Evolutionary conservation across 2,113 vertebrate genomes (phyloP).

Genomic region (Hippoglossus stenolepis): DNA sequence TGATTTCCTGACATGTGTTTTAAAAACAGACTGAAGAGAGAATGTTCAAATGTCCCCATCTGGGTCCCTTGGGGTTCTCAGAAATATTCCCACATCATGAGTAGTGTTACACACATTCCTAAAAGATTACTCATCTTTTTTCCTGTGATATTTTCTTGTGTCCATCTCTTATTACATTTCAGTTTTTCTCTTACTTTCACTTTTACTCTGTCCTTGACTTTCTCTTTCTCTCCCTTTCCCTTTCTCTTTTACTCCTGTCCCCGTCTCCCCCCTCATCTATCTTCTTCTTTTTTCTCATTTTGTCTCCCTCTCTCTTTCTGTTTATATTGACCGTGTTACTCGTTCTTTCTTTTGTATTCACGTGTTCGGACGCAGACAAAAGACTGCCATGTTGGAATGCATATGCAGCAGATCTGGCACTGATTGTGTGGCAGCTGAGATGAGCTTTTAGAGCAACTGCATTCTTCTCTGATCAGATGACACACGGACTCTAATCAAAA

Average conservation of each 20-base stretch:
- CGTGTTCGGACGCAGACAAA: slow-evolving; percentile 55
- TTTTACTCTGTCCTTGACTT: background rate
- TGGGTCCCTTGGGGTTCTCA: slow-evolving; percentile 28
- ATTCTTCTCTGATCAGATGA: slow-evolving; percentile 76
- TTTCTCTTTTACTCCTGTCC: background rate
- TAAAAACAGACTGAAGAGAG: slow-evolving; percentile 53
- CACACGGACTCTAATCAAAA: slow-evolving; percentile 67
- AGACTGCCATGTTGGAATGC: slow-evolving; percentile 59
- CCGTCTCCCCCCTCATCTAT: background rate
- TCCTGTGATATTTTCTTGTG: background rate
- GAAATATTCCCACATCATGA: slow-evolving; percentile 33
- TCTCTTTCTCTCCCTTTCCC: background rate
- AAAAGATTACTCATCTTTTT: background rate
- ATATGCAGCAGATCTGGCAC: slow-evolving; percentile 58
- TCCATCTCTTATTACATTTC: background rate
- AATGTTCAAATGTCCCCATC: slow-evolving; percentile 42
- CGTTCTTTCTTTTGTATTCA: slow-evolving; percentile 27
- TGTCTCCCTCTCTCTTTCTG: background rate
- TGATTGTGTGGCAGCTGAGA: slow-evolving; percentile 61
- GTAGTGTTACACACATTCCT: background rate
- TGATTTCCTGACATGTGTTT: slow-evolving; percentile 25
- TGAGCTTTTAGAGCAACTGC: slow-evolving; percentile 57
- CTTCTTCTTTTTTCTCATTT: background rate
- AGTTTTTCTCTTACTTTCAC: slow-evolving; percentile 46
- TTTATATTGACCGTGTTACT: background rate